These are phyloP conservation scores for Ooceraea biroi DNA, from an alignment of 1,140 invertebrate species.

Conservation along the genomic window DNA sequence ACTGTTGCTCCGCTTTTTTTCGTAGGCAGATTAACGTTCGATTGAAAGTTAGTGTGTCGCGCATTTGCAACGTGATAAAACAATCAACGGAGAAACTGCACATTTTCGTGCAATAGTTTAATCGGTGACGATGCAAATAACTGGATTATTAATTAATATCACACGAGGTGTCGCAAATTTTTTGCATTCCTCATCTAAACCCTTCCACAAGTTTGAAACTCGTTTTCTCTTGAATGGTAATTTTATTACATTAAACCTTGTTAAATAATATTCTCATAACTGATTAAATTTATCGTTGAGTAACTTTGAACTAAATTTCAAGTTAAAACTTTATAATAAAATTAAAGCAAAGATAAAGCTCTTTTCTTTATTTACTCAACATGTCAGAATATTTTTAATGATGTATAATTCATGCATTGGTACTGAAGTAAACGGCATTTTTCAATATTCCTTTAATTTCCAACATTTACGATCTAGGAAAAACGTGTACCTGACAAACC, in stretches of 20 bases:
- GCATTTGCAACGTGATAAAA: constrained; percentile 1
- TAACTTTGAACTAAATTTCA: not conserved
- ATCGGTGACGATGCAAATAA: not conserved
- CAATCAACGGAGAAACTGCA: constrained; percentile 7
- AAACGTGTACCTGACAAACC: constrained; percentile 15
- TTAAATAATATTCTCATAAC: not conserved
- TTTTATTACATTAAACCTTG: not conserved
- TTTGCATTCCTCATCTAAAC: not conserved
- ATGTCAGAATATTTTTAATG: not conserved
- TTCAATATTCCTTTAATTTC: constrained; percentile 6
- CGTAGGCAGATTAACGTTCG: constrained; percentile 22
- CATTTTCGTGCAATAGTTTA: not conserved
- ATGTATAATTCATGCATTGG: not conserved
- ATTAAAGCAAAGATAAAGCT: not conserved
- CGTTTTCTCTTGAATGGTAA: not conserved
- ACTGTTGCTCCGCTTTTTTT: constrained; percentile 28
- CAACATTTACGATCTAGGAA: constrained; percentile 21
- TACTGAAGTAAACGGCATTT: not conserved
- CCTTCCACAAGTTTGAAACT: not conserved
- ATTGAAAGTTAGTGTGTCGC: not conserved
- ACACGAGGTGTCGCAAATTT: not conserved
- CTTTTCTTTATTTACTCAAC: not conserved
- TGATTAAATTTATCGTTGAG: not conserved
- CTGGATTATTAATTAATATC: not conserved
- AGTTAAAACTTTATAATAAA: not conserved